phyloP scores from a whole-genome alignment of 2,888 invertebrate genomes.

The Polymixis flavicincta region DNA sequence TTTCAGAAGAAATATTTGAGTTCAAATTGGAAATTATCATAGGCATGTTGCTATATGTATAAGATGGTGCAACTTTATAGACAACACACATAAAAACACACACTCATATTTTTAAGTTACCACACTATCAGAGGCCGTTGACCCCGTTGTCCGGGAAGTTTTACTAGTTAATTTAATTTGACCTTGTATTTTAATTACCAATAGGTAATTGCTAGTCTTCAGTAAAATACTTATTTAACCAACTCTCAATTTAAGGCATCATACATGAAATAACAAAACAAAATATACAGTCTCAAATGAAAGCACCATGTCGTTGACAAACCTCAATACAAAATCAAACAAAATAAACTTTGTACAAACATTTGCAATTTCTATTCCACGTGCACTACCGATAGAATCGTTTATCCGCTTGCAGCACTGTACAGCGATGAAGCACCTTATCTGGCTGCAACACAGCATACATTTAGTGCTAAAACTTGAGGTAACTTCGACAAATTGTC shows the following conservation, averaged over 20 bases:
- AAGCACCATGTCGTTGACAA: not conserved
- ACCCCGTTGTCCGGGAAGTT: not conserved
- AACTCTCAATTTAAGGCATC: too few relatives aligned
- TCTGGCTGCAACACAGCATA: slow-evolving; percentile 41
- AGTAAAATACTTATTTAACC: not conserved
- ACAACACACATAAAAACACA: not conserved
- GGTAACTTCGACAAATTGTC: slow-evolving; percentile 41
- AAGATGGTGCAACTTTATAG: not conserved
- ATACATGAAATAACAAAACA: not conserved
- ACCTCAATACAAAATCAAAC: not conserved
- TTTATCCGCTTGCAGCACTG: slow-evolving; percentile 13
- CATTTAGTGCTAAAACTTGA: slow-evolving; percentile 45
- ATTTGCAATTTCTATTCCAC: slow-evolving; percentile 12
- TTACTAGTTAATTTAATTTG: not conserved
- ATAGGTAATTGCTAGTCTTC: not conserved
- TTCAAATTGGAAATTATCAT: not conserved
- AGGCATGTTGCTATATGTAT: too few relatives aligned
- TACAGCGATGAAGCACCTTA: slow-evolving; percentile 42
- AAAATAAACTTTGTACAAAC: slow-evolving; percentile 9
- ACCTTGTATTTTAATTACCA: not conserved
- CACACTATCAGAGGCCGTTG: not conserved
- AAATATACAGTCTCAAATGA: not conserved
- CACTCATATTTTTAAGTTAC: not conserved
- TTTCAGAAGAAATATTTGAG: not conserved
- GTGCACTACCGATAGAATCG: slow-evolving; percentile 14